A percentile compares a stretch with the other conserved stretches of the same genome.
Evolutionary conservation across 2,888 invertebrate genomes (phyloP).

Genomic region (Acrocera orbiculus): DNA sequence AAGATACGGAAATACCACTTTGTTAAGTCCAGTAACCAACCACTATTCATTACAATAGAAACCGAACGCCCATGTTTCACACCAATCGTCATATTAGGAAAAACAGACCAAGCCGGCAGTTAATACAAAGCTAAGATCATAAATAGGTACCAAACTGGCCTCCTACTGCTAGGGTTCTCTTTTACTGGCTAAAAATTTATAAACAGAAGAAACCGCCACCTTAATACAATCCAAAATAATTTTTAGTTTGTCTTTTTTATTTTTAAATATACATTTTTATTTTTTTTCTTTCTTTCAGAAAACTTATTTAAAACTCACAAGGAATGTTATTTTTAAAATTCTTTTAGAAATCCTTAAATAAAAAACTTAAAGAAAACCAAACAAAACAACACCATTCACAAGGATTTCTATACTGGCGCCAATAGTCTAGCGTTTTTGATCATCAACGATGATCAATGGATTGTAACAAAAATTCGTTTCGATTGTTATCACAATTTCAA

Average conservation of each 20-base stretch:
- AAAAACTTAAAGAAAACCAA: too few relatives aligned
- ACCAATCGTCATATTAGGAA: background rate
- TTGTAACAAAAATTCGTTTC: too few relatives aligned
- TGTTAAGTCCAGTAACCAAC: background rate
- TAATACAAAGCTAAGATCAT: background rate
- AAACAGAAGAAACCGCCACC: conserved; percentile 11
- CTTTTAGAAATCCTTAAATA: conserved; percentile 12
- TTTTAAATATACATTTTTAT: conserved; percentile 1
- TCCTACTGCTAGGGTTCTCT: conserved; percentile 10
- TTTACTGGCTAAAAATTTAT: conserved; percentile 8
- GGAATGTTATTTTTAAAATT: conserved; percentile 7
- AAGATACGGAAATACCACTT: conserved; percentile 5
- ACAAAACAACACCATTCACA: conserved; percentile 11
- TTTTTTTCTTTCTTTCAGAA: conserved; percentile 3
- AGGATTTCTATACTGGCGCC: conserved; percentile 12
- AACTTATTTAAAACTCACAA: conserved; percentile 4
- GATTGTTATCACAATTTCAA: too few relatives aligned
- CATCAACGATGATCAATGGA: conserved; percentile 13
- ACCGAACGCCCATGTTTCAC: conserved; percentile 5
- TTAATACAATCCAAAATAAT: conserved; percentile 7
- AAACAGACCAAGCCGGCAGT: background rate
- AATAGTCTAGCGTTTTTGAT: conserved; percentile 13
- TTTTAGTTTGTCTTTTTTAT: background rate
- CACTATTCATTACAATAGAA: background rate
- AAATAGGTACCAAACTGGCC: conserved; percentile 7